Conservation (phyloP, 2,888 invertebrate species). For the Xestobium rufovillosum region DNA sequence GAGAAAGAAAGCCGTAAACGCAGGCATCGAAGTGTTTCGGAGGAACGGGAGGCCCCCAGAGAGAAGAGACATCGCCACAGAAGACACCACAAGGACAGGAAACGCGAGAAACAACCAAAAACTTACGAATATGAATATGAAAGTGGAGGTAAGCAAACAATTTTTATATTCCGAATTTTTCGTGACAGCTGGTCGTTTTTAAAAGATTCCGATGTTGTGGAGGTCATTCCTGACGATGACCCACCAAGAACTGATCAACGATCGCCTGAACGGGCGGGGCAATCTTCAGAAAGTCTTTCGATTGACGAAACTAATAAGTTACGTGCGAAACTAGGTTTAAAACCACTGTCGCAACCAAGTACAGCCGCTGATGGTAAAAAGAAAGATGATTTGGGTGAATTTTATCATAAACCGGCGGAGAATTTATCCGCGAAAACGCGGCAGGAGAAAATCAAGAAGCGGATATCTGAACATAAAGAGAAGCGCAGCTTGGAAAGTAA, state of each 20-base stretch:
- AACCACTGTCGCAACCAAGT: slow-evolving; percentile 55
- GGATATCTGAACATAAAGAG: slow-evolving; percentile 68
- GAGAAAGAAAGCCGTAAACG: slow-evolving; percentile 61
- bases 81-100: slow-evolving; percentile 42
- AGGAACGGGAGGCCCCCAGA: slow-evolving; percentile 42
- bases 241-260: slow-evolving; percentile 26
- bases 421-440: slow-evolving; percentile 66
- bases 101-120: slow-evolving; percentile 35
- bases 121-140: slow-evolving; percentile 37
- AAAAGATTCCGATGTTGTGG: slow-evolving; percentile 37
- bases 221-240: slow-evolving; percentile 32
- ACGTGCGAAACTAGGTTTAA: slow-evolving; percentile 86
- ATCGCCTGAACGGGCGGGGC: slow-evolving; percentile 36
- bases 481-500: slow-evolving; percentile 69
- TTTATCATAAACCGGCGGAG: slow-evolving; percentile 78
- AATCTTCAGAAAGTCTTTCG: slow-evolving; percentile 55
- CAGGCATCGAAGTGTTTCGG: slow-evolving; percentile 54
- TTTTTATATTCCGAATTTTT: slow-evolving; percentile 13
- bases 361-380: slow-evolving; percentile 39
- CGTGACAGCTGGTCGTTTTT: slow-evolving; percentile 9
- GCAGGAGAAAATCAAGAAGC: slow-evolving; percentile 75
- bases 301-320: slow-evolving; percentile 83
- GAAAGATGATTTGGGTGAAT: slow-evolving; percentile 62
- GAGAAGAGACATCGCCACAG: slow-evolving; percentile 54
- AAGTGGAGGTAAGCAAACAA: slow-evolving; percentile 50